These are phyloP conservation scores for Neodiprion lecontei DNA, from an alignment of 1,140 invertebrate genomes.

Conservation along the genomic window DNA sequence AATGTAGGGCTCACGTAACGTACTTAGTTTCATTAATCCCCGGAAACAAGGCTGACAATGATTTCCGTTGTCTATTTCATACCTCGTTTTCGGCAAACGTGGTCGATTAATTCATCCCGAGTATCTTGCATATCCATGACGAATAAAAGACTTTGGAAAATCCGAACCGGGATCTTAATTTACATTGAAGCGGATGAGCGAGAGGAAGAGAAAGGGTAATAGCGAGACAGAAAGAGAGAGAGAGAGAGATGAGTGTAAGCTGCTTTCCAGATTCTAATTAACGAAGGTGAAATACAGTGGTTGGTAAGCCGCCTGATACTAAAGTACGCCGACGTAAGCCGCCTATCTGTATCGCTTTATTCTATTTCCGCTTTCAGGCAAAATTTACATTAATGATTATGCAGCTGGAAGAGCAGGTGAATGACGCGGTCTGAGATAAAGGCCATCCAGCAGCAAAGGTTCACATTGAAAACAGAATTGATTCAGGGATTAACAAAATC, in stretches of 20 bases:
- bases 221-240: too few species aligned
- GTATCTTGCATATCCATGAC: neutral
- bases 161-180: conserved; percentile 3
- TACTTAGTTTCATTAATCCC: too few species aligned
- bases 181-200: conserved; percentile 4
- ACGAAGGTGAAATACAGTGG: conserved; percentile 4
- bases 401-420: neutral
- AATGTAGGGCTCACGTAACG: too few species aligned
- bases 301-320: conserved; percentile 2
- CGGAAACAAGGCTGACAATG: too few species aligned
- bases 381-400: conserved; percentile 8
- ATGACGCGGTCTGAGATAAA: too few species aligned
- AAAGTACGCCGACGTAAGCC: conserved; percentile 2
- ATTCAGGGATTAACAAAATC: too few species aligned
- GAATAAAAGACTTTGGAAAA: neutral
- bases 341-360: neutral
- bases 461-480: too few species aligned
- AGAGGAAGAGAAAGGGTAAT: too few species aligned
- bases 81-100: neutral
- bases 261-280: conserved; percentile 16
- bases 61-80: neutral
- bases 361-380: neutral
- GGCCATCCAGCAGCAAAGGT: too few species aligned
- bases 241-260: conserved; percentile 9
- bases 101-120: too few species aligned